Percentiles rank a stretch among this genome's conserved stretches.
Conservation (phyloP, 2,797 vertebrate species). For the Xenopus petersii region DNA sequence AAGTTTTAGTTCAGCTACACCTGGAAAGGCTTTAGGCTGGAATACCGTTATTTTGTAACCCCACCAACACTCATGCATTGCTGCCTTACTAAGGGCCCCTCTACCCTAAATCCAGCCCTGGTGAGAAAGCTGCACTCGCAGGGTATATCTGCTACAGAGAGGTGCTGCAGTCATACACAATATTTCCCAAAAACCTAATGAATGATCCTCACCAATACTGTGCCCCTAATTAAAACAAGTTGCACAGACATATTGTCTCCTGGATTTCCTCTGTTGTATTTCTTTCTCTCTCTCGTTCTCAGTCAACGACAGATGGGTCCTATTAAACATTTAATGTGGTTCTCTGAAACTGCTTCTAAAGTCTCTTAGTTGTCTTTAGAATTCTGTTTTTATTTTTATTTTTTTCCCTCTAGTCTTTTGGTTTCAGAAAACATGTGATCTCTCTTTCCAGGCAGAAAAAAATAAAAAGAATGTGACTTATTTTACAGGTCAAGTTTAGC, state of each 20-base stretch:
- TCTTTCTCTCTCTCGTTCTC: constrained; percentile 72
- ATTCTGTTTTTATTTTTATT: constrained; percentile 70
- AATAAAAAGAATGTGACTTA: background rate
- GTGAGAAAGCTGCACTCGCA: too few relatives aligned
- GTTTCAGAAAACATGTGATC: background rate
- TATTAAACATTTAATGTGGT: constrained; percentile 82
- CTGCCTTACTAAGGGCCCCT: too few relatives aligned
- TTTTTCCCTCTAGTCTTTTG: constrained; percentile 56
- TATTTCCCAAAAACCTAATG: constrained; percentile 71
- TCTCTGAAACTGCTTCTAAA: constrained; percentile 78
- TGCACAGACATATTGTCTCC: constrained; percentile 78
- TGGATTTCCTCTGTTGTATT: constrained; percentile 75
- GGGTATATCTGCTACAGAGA: constrained; percentile 41
- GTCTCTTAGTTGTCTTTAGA: constrained; percentile 75
- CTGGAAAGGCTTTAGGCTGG: too few relatives aligned
- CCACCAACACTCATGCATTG: too few relatives aligned
- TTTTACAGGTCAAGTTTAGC: background rate
- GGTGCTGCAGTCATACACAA: constrained; percentile 66
- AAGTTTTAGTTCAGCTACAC: too few relatives aligned
- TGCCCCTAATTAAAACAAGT: constrained; percentile 79
- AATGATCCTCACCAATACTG: constrained; percentile 69
- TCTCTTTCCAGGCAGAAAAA: background rate
- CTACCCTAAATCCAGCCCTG: too few relatives aligned
- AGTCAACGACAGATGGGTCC: constrained; percentile 75
- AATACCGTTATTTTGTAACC: too few relatives aligned